Evolutionary conservation across 2,888 invertebrate species (phyloP), one percentile per base, ranked within the genome.

Genomic region (Allygus modestus): DNA sequence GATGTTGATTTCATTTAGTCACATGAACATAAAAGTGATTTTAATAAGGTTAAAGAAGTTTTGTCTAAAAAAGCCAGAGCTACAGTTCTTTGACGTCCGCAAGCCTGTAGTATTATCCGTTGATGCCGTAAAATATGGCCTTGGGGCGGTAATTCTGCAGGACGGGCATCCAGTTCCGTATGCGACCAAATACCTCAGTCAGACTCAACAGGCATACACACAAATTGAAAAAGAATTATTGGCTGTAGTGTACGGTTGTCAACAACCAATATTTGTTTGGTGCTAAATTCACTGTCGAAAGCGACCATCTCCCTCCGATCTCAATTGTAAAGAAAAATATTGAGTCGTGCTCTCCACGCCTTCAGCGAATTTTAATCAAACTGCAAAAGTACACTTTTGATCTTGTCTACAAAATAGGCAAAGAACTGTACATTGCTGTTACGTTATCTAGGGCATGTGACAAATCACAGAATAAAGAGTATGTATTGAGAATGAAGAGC

Each of bases 1-100:
- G 86, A 87, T 26, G 28, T 17, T 0, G 61, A 31, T 11, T 87
- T 87, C 33, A 33, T 81, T 7, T 87, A 87, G 87, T 75, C 43
- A 83, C 84, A n/a, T 54, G 54, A 54, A 54, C 54, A 54, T 7
- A n/a, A 2, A 15, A 9, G 11, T n/a, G 54, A 15, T 7, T 88
- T 88, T 81, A 82, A 83, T 15, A 79, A 86, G 11, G 15, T 84
- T 0, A 77, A 84, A 81, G 28, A 71, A 23, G 20, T 65, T 65
- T 9, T 83, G 9, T 23, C 17, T 23, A 54, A 23, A 11, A 2
- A 20, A 20, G 37, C 71, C 83, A 0, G 73, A 81, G 4, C 54
- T 83, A 61, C 61, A 79, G 20, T 58, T n/a, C 23, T 85, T 84
- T 84, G 77, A 85, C 54, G 54, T 37, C 2, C 26, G 58, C 7